phyloP scores from a whole-genome alignment of 1,140 invertebrate genomes.

The Bilobella aurantiaca region DNA sequence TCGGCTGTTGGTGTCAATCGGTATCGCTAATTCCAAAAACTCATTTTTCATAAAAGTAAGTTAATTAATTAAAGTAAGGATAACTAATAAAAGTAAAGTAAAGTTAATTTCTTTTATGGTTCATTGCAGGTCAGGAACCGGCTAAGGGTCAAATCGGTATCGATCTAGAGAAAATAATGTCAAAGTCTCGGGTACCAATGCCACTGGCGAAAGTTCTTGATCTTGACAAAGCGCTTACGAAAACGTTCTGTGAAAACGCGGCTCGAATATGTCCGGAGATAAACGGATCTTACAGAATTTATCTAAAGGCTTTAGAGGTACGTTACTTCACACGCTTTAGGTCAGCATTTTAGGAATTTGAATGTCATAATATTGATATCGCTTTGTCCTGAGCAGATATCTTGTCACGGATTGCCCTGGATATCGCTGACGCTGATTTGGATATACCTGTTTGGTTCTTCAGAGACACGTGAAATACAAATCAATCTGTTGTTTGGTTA shows the following conservation, averaged over 20 bases:
- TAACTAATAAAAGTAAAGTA: too few species aligned
- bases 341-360: too few species aligned
- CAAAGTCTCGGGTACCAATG: slow-evolving; percentile 39
- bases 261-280: slow-evolving; percentile 45
- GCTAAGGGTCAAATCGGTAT: too few species aligned
- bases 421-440: slow-evolving; percentile 57
- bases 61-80: too few species aligned
- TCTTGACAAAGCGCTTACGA: slow-evolving; percentile 52
- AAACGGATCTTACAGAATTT: slow-evolving; percentile 34
- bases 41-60: too few species aligned
- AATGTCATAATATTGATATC: slow-evolving; percentile 17
- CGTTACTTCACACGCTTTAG: slow-evolving; percentile 20
- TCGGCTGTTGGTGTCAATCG: too few species aligned
- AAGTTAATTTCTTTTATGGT: too few species aligned
- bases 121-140: too few species aligned
- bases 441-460: slow-evolving; percentile 58
- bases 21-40: too few species aligned
- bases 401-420: slow-evolving; percentile 84
- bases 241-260: slow-evolving; percentile 49
- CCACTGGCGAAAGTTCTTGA: slow-evolving; percentile 47
- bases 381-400: slow-evolving; percentile 58
- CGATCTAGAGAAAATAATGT: too few species aligned
- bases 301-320: slow-evolving; percentile 56
- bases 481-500: slow-evolving; percentile 74
- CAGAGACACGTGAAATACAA: slow-evolving; percentile 60